Evolutionary conservation across 1,140 invertebrate species (phyloP), one percentile per base, ranked within the genome.

Genomic region (Popillia japonica): DNA sequence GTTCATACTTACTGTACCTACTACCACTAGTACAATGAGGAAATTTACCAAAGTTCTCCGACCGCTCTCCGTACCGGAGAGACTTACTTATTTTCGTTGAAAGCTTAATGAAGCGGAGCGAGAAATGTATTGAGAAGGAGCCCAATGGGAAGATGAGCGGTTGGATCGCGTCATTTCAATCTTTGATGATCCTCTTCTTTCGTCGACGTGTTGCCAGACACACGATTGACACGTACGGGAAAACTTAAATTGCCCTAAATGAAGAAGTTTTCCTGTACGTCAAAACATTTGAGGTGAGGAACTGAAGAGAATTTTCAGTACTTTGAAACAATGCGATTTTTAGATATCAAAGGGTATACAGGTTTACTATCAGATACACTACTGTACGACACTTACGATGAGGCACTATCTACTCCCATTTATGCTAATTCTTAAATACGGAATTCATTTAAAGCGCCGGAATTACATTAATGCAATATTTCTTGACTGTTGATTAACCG

Each of bases 81-180:
- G 48, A 55, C 48, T 55, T 55, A 55, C 48, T 55, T 55, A 55
- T 55, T 55, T 55, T 55, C 48, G 48, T 55, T 55, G 48, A 55
- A 55, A 55, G 48, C 48, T 55, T 55, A 55, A 55, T 55, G 48
- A 55, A 55, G 17, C 48, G 48, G 48, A 55, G 0, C 48, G 48
- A 55, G 48, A 55, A 55, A 55, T 55, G 48, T 55, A 55, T 55
- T 17, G 48, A 17, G 14, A 17, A 55, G 48, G 14, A 17, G 17
- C 17, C 48, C 14, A 55, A 6, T 14, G 14, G 17, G 48, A 55
- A 44, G 17, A 55, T 55, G 48, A 17, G 48, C 48, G 48, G 48
- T 55, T 55, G 48, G 48, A 17, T 55, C 48, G 48, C 48, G 14
- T 55, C 48, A 55, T 55, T 17, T 55, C 48, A 55, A 55, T 55